Percentiles rank a stretch among this genome's conserved stretches.
phyloP scores from a whole-genome alignment of 1,140 invertebrate genomes.

The Panulirus ornatus region DNA sequence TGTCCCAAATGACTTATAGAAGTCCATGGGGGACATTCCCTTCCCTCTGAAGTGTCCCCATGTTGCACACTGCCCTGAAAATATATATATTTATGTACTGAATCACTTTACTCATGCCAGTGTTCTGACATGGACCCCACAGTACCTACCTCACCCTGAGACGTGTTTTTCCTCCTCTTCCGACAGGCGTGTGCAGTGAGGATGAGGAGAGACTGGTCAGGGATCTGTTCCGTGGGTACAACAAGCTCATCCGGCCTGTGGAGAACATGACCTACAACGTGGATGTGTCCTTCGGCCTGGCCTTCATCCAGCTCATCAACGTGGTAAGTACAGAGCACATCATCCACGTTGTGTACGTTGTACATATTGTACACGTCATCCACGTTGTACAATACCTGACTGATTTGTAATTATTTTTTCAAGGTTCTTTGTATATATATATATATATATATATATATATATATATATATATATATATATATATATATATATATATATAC shows the following conservation, averaged over 20 bases:
- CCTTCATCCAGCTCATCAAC: constrained; percentile 99
- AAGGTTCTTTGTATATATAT: constrained; percentile 16
- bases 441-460: constrained; percentile 40
- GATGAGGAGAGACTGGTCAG: constrained; percentile 97
- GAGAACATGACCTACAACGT: constrained; percentile 98
- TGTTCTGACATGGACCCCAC: too few species aligned
- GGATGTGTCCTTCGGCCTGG: constrained; percentile 96
- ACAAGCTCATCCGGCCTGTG: constrained; percentile 98
- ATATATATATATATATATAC: constrained; percentile 56
- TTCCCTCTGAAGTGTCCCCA: too few species aligned
- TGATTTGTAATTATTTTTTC: constrained; percentile 2
- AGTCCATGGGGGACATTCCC: too few species aligned
- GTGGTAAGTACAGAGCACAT: constrained; percentile 87
- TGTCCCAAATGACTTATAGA: too few species aligned
- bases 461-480: constrained; percentile 61
- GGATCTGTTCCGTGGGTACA: constrained; percentile 98
- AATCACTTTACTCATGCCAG: too few species aligned
- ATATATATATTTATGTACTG: too few species aligned
- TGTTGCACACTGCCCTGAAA: too few species aligned
- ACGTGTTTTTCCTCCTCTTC: neutral
- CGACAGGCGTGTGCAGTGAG: constrained; percentile 87
- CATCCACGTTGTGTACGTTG: neutral
- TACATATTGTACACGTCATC: too few species aligned
- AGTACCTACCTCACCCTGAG: too few species aligned
- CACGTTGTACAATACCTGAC: neutral